Evolutionary conservation across 2,113 vertebrate genomes (phyloP), one percentile per base, ranked within the genome.

Genomic region (Zosterops pallidus): DNA sequence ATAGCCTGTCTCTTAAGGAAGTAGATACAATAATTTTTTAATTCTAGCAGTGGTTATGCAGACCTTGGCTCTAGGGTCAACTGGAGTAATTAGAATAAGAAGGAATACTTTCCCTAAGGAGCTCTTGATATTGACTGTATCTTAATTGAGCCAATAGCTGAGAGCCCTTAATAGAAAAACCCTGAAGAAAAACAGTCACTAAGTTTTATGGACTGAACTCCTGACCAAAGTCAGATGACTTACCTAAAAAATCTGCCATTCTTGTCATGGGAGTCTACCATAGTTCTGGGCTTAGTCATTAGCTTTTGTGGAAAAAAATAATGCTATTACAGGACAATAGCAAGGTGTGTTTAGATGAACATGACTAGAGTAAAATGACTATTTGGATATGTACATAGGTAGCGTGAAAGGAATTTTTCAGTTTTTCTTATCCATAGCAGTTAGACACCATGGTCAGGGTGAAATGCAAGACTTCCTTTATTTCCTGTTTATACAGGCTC

Each of bases 381-480:
- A 12, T 49, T 72, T 65, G 15, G 23, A 74, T 95, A 72, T 74
- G 29, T 12, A 35, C 3, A 3, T 83, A 70, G 26, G 59, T 70
- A 81, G 64, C 25, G 28, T 80, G 56, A 93, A 93, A 94, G 18
- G 35, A 83, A 37, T 83, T 81, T 85, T 89, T 90, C 44, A 15
- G 25, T 83, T 95, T 94, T 93, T 83, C 42, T 75, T 90, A 71
- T 83, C 82, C 31, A 7, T 62, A 63, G 55, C 23, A 92, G 53
- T 93, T 90, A 92, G 69, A 56, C 52, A 21, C 33, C 44, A 35
- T 78, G 80, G 22, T 86, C 60, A 56, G 64, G 64, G 77, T 89
- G 72, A 94, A 94, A 92, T 67, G 64, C 80, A 96, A 95, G 72
- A 90, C 69, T 92, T 94, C 89, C 91, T 92, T 90, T 92, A 64